A percentile compares a stretch with the other conserved stretches of the same genome.
Evolutionary conservation across 2,888 invertebrate species (phyloP).

Genomic region (Pandemis heparana): DNA sequence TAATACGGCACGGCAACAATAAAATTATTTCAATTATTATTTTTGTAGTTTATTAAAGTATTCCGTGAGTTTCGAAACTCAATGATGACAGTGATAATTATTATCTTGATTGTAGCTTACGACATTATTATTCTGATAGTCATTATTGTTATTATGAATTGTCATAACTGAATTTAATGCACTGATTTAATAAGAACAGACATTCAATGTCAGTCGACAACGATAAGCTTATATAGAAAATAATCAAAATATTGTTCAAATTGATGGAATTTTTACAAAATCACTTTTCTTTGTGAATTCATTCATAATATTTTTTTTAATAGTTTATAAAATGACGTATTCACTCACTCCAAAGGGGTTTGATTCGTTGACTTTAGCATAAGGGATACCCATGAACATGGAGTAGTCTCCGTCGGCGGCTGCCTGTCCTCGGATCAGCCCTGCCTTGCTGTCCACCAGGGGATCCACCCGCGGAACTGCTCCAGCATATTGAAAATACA

Average conservation of each 20-base stretch:
- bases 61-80: neutral
- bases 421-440: conserved; percentile 40
- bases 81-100: neutral
- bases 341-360: neutral
- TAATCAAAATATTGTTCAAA: no score
- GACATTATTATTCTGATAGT: neutral
- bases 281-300: no score
- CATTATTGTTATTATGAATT: neutral
- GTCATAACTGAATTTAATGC: neutral
- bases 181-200: neutral
- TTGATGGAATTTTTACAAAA: no score
- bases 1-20: neutral
- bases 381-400: conserved; percentile 50
- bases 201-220: no score
- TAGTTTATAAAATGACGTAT: no score
- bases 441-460: conserved; percentile 42
- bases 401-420: conserved; percentile 46
- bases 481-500: neutral
- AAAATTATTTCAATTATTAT: neutral
- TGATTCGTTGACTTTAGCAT: neutral
- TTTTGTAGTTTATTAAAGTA: neutral
- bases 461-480: conserved; percentile 18
- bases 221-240: no score
- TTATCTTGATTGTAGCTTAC: neutral
- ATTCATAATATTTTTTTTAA: no score